phyloP scores from a whole-genome alignment of 2,888 invertebrate species.

The Agrotis ipsilon region DNA sequence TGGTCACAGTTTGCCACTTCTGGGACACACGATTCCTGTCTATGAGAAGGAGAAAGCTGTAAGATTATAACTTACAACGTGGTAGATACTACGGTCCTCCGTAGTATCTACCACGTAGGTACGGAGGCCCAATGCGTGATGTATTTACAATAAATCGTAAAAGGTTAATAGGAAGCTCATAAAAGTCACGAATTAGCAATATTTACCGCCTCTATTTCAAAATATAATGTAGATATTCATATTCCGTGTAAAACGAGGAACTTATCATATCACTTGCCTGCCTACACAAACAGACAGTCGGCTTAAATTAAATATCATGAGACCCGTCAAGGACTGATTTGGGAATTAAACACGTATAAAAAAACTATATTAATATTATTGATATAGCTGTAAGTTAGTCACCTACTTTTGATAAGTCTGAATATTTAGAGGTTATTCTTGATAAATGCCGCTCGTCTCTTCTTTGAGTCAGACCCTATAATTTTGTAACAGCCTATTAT shows the following conservation, averaged over 20 bases:
- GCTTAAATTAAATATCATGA: slow-evolving; percentile 71
- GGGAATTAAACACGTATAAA: slow-evolving; percentile 31
- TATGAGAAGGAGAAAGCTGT: too few species aligned
- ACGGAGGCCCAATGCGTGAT: too few species aligned
- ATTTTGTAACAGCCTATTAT: slow-evolving; percentile 26
- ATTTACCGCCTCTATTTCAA: slow-evolving; percentile 59
- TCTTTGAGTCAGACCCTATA: slow-evolving; percentile 14
- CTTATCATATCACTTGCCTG: slow-evolving; percentile 75
- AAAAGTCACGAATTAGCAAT: not conserved
- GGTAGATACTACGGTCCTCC: too few species aligned
- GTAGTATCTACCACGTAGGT: too few species aligned
- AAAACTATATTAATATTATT: slow-evolving; percentile 3
- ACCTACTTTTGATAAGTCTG: slow-evolving; percentile 15
- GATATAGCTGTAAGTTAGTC: not conserved
- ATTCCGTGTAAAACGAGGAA: slow-evolving; percentile 52
- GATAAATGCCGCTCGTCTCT: not conserved
- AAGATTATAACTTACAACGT: too few species aligned
- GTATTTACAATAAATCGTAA: not conserved
- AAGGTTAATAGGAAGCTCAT: not conserved
- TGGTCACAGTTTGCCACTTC: too few species aligned
- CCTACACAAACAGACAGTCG: slow-evolving; percentile 74
- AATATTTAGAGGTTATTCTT: not conserved
- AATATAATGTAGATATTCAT: slow-evolving; percentile 27
- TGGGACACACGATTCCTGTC: too few species aligned
- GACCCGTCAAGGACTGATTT: slow-evolving; percentile 69